Evolutionary conservation across 2,888 invertebrate species (phyloP), one percentile per base, ranked within the genome.

Genomic region (Taphrorychus bicolor): DNA sequence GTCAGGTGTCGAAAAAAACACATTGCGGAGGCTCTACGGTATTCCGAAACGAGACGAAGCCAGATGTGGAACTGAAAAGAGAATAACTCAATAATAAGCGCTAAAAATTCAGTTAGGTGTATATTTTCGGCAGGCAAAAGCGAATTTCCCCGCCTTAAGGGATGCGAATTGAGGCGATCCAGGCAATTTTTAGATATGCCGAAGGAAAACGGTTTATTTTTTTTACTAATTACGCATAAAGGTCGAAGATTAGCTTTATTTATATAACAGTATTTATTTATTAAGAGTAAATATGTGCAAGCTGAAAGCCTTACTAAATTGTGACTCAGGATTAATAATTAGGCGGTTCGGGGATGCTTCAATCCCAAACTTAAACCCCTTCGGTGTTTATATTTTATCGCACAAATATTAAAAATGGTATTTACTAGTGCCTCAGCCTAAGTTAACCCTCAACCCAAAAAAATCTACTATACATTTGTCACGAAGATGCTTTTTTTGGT

Each of bases 1-100:
- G 14, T 3, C 72, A 72, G 73, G 73, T 68, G 63, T 72, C 62
- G 68, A 61, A 61, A 56, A 56, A 60, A 56, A 48, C 48, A 51
- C 16, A 16, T 19, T 60, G 66, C 48, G 66, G 60, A 61, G 24
- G 62, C 53, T 62, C 59, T 59, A 24, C 67, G 62, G 67, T 62
- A 57, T 66, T 56, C 18, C 4, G 16, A 40, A 52, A 52, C 11
- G n/a, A 52, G 42, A 58, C 41, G 41, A 52, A 9, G 24, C 22
- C 16, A 60, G 52, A 60, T 23, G 41, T 60, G 41, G 7, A 41
- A 52, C 41, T 60, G 19, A 60, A 52, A 51, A 48, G 11, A 49
- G 32, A 32, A 17, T 49, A 52, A 52, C 52, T 60, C 21, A 60
- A 52, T 42, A 54, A 24, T 45, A 54, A 61, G 7, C 23, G 23